Conservation (phyloP, 2,113 vertebrate species). For the Rhabdornis inornatus region DNA sequence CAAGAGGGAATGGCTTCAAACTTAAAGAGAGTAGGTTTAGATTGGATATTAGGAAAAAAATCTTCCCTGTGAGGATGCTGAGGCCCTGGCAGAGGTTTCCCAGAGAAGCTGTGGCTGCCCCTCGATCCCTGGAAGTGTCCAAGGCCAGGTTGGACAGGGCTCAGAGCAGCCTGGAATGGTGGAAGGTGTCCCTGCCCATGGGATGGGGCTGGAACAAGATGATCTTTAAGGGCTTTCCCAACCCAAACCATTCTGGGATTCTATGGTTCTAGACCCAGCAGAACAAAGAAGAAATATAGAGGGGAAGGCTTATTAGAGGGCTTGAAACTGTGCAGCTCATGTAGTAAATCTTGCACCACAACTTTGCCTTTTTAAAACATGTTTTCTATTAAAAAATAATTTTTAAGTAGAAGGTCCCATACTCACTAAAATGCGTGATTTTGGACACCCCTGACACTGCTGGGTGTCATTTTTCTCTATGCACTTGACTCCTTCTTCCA, state of each 20-base stretch:
- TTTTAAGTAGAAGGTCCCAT: neutral
- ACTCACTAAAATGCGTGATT: neutral
- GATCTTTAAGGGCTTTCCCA: neutral
- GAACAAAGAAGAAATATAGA: neutral
- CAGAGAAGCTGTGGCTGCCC: neutral
- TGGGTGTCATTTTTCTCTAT: neutral
- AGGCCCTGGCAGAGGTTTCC: fast-evolving
- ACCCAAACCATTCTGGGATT: neutral
- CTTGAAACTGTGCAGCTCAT: neutral
- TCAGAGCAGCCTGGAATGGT: neutral
- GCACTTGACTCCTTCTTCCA: neutral
- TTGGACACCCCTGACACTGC: neutral
- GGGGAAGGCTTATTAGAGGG: neutral
- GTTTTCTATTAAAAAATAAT: neutral
- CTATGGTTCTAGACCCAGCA: neutral
- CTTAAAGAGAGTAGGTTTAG: neutral
- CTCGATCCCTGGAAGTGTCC: neutral
- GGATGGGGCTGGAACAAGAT: fast-evolving
- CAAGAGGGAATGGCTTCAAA: neutral
- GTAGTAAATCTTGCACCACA: neutral
- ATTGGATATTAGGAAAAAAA: no score
- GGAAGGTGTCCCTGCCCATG: neutral
- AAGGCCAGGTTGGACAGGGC: fast-evolving
- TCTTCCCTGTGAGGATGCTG: neutral
- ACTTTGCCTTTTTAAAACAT: neutral